phyloP scores from a whole-genome alignment of 2,113 vertebrate genomes.

The Rhombomys opimus region DNA sequence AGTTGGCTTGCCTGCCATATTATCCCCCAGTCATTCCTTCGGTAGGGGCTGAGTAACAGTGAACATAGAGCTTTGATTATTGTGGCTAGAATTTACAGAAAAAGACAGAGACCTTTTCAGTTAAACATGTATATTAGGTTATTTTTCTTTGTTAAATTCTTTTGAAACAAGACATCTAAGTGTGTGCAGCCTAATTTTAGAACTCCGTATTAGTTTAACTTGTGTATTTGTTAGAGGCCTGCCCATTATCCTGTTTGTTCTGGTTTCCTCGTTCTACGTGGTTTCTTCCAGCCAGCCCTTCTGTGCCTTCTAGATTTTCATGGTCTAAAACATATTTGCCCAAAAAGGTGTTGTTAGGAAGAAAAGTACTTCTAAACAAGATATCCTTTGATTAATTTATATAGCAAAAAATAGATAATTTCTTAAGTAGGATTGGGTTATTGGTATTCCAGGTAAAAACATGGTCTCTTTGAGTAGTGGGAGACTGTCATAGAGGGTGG shows the following conservation, averaged over 20 bases:
- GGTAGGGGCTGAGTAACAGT: conserved; percentile 15
- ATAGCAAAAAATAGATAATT: conserved; percentile 23
- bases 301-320: not conserved
- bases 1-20: conserved; percentile 20
- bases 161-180: conserved; percentile 25
- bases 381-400: conserved; percentile 16
- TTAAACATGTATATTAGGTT: conserved; percentile 20
- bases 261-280: not conserved
- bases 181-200: conserved; percentile 49
- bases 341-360: not conserved
- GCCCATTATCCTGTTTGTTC: not conserved
- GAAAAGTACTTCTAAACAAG: conserved; percentile 1
- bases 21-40: conserved; percentile 36
- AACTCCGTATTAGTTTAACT: not conserved
- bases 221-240: not conserved
- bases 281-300: not conserved
- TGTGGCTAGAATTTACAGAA: conserved; percentile 54
- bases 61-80: conserved; percentile 43
- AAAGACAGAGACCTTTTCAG: conserved; percentile 54
- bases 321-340: not conserved
- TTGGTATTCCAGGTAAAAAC: not conserved
- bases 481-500: not conserved
- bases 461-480: not conserved
- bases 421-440: not conserved
- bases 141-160: conserved; percentile 20